These are phyloP conservation scores for Lanius collurio DNA, from an alignment of 2,113 vertebrate species.

Conservation along the genomic window DNA sequence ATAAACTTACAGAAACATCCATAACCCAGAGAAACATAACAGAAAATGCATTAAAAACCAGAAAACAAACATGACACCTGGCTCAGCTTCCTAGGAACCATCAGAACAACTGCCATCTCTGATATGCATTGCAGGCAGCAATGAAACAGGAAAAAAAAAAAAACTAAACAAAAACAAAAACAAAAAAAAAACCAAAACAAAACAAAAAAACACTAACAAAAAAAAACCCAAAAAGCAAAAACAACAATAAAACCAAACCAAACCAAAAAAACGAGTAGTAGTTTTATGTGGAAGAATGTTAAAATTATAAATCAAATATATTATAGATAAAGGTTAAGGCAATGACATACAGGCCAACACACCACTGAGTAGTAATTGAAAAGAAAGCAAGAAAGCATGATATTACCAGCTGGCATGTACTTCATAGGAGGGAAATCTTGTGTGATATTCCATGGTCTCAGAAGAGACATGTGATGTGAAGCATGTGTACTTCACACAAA, in stretches of 20 bases:
- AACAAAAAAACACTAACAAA: no score
- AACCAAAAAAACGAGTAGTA: neutral
- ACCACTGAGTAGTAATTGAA: neutral
- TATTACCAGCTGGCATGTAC: neutral
- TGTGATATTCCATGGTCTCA: neutral
- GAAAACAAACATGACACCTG: neutral
- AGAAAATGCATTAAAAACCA: neutral
- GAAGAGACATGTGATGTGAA: neutral
- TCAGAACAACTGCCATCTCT: neutral
- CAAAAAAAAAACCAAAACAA: no score
- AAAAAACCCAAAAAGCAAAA: no score
- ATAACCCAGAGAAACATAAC: neutral
- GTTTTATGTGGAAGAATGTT: neutral
- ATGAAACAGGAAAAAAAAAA: neutral
- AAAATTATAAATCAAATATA: neutral
- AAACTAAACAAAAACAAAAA: neutral
- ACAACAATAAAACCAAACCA: neutral
- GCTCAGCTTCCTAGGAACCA: neutral
- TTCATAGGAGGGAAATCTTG: neutral
- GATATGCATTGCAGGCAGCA: neutral
- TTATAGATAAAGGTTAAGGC: neutral
- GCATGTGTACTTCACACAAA: neutral
- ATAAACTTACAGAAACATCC: neutral
- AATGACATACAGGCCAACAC: neutral
- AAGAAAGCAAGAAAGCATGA: neutral